Evolutionary conservation across 2,888 invertebrate species (phyloP).

Genomic region (Troglohyphantes excavatus): DNA sequence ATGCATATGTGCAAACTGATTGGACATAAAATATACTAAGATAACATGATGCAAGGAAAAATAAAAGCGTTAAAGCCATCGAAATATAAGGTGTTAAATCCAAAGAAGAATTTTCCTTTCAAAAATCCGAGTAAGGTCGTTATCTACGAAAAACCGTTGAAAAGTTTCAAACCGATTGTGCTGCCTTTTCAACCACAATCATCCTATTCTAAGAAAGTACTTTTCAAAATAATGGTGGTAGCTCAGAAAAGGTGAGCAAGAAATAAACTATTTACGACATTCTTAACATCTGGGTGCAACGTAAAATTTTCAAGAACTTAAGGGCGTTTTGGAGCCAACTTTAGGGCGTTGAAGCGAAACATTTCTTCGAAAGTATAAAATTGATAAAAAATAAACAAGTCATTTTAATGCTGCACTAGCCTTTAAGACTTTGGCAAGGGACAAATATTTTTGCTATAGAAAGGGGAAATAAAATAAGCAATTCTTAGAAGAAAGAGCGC

Average conservation of each 20-base stretch:
- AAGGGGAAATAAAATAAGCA: too few relatives aligned
- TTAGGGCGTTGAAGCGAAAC: not conserved
- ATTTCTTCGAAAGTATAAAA: not conserved
- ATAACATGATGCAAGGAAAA: too few relatives aligned
- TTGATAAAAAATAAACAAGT: not conserved
- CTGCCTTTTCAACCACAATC: not conserved
- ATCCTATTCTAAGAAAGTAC: not conserved
- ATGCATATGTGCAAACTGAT: too few relatives aligned
- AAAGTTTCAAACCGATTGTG: too few relatives aligned
- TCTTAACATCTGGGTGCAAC: conserved; percentile 12
- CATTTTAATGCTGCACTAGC: not conserved
- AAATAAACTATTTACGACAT: conserved; percentile 24
- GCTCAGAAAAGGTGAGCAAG: not conserved
- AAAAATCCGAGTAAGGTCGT: too few relatives aligned
- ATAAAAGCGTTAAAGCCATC: too few relatives aligned
- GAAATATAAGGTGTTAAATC: too few relatives aligned
- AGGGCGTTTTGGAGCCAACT: not conserved
- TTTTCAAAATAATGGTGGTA: not conserved
- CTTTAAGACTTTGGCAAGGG: not conserved
- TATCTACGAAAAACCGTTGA: too few relatives aligned
- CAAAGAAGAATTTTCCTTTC: too few relatives aligned
- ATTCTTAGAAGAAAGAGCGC: too few relatives aligned
- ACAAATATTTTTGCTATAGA: too few relatives aligned
- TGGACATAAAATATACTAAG: too few relatives aligned
- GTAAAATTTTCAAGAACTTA: not conserved